phyloP scores from a whole-genome alignment of 2,113 vertebrate genomes.

The Lathamus discolor region DNA sequence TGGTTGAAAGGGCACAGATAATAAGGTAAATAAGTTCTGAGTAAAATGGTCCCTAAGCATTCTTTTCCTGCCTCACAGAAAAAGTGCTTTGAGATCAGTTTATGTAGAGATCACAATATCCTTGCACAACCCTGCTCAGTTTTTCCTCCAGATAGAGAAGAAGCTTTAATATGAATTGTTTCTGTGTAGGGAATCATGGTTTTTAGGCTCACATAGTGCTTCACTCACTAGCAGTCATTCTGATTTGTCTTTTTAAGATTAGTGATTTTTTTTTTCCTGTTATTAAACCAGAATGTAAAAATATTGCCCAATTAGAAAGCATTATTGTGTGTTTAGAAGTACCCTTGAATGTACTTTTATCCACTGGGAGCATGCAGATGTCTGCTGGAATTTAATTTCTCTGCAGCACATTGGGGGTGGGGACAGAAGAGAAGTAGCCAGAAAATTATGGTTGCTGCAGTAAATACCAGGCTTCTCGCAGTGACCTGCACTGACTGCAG shows the following conservation, averaged over 20 bases:
- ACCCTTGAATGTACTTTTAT: not conserved
- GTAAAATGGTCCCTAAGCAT: not conserved
- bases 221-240: not conserved
- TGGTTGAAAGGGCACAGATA: not conserved
- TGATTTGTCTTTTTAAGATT: not conserved
- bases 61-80: not conserved
- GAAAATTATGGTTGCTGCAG: slow-evolving; percentile 48
- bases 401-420: not conserved
- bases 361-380: slow-evolving; percentile 31
- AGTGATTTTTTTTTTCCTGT: not conserved
- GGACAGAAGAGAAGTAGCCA: slow-evolving; percentile 31
- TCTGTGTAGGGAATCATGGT: not conserved
- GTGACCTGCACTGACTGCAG: slow-evolving; percentile 32
- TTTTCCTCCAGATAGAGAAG: not conserved
- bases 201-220: not conserved
- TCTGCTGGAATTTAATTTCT: slow-evolving; percentile 54
- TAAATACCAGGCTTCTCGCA: slow-evolving; percentile 30
- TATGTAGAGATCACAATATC: not conserved
- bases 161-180: not conserved
- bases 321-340: slow-evolving; percentile 16
- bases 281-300: slow-evolving; percentile 16
- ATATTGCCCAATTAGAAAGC: slow-evolving; percentile 13
- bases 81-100: not conserved
- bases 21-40: not conserved
- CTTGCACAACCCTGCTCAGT: not conserved